These are phyloP conservation scores for Alces alces DNA, from an alignment of 2,113 vertebrate genomes.

Conservation along the genomic window DNA sequence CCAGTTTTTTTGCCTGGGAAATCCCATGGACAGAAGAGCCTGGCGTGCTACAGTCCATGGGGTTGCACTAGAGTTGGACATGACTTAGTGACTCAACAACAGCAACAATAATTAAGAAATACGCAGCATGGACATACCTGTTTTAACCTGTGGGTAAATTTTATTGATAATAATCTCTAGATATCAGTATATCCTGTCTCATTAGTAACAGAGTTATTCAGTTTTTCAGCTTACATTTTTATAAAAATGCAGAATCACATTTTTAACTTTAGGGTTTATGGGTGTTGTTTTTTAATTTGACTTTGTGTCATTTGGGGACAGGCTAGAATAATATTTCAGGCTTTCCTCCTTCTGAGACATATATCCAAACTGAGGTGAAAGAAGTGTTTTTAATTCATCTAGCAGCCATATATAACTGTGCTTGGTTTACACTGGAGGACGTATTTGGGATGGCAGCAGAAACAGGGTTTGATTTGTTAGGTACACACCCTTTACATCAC, in stretches of 20 bases:
- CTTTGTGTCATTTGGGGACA: neutral
- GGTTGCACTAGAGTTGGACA: neutral
- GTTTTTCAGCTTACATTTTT: neutral
- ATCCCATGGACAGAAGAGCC: neutral
- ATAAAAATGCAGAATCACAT: neutral
- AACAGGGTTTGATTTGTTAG: neutral
- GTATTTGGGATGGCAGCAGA: neutral
- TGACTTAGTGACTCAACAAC: neutral
- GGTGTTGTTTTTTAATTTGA: neutral
- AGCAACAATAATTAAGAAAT: neutral
- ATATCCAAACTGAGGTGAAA: slow-evolving; percentile 8
- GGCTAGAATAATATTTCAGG: neutral
- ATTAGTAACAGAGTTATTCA: neutral
- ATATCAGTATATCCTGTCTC: neutral
- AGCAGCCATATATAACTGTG: neutral
- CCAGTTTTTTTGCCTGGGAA: neutral
- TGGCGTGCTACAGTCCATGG: neutral
- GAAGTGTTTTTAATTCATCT: neutral
- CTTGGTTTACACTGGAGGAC: neutral
- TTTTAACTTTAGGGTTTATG: neutral
- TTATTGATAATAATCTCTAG: neutral
- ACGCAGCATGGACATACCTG: neutral
- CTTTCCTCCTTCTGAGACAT: neutral
- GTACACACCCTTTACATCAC: neutral
- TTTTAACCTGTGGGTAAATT: neutral